Percentiles rank a stretch among this genome's conserved stretches.
Conservation (phyloP, 2,888 invertebrate genomes). For the Thereva unica region DNA sequence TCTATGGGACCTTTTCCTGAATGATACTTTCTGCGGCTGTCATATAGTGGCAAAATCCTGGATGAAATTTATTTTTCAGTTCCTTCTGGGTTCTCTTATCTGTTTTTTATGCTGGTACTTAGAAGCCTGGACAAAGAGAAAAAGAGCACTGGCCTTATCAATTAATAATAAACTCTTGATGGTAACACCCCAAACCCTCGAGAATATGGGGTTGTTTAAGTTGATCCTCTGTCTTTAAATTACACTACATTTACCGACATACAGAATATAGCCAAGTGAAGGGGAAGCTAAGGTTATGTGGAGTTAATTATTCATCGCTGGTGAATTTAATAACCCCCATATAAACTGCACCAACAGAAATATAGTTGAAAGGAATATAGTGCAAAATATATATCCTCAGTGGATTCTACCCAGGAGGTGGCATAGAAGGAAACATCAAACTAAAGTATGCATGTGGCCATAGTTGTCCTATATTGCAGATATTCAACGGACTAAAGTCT, state of each 20-base stretch:
- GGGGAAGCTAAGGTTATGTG: conserved; percentile 32
- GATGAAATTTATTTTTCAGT: too few relatives aligned
- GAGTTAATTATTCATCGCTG: conserved; percentile 43
- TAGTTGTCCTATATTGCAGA: conserved; percentile 35
- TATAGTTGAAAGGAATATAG: conserved; percentile 18
- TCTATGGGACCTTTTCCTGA: too few relatives aligned
- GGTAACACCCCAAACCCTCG: background rate
- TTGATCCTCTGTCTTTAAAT: background rate
- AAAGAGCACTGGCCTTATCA: background rate
- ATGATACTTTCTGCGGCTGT: too few relatives aligned
- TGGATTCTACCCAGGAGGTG: background rate
- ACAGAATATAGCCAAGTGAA: background rate
- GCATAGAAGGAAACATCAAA: background rate
- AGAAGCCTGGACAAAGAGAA: too few relatives aligned
- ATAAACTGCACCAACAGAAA: conserved; percentile 32
- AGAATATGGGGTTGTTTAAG: background rate
- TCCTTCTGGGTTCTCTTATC: too few relatives aligned
- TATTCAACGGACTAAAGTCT: conserved; percentile 24
- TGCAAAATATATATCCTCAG: conserved; percentile 1
- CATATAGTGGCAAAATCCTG: too few relatives aligned
- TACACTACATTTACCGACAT: too few relatives aligned
- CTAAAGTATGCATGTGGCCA: conserved; percentile 29
- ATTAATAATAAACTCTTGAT: conserved; percentile 31
- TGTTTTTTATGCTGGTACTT: too few relatives aligned
- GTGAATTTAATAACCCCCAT: conserved; percentile 42